Evolutionary conservation across 2,888 invertebrate species (phyloP).

Genomic region (Phrixothrix hirtus): DNA sequence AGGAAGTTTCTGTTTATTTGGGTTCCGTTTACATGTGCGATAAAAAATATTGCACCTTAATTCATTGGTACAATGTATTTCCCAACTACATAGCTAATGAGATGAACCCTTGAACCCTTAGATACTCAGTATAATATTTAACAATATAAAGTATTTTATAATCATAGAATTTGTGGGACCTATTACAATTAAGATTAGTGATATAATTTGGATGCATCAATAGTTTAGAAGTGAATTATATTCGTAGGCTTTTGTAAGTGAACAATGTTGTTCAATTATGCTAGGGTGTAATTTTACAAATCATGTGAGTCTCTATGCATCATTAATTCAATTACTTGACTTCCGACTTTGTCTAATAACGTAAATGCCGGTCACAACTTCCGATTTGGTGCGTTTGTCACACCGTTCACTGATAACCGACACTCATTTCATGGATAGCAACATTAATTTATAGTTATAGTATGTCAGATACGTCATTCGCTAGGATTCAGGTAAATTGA

Average conservation of each 20-base stretch:
- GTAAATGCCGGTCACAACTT: conserved; percentile 48
- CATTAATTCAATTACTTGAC: conserved; percentile 44
- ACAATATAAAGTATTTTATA: too few species aligned
- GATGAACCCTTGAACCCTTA: too few species aligned
- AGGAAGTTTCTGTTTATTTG: too few species aligned
- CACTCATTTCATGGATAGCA: conserved; percentile 24
- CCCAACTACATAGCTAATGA: too few species aligned
- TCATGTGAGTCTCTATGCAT: conserved; percentile 23
- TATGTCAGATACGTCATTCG: conserved; percentile 22
- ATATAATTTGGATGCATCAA: too few species aligned
- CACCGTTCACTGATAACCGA: conserved; percentile 31
- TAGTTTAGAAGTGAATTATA: too few species aligned
- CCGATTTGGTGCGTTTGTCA: conserved; percentile 50
- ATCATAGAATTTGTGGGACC: too few species aligned
- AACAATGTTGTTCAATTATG: conserved; percentile 13
- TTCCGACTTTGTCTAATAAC: conserved; percentile 45
- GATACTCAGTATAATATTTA: too few species aligned
- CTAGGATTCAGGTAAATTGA: conserved; percentile 18
- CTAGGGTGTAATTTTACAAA: conserved; percentile 26
- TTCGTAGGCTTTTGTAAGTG: conserved; percentile 13
- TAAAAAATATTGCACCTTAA: too few species aligned
- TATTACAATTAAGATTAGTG: too few species aligned
- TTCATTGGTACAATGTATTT: too few species aligned
- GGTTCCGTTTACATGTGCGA: too few species aligned
- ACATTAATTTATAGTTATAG: conserved; percentile 30